Conservation (phyloP, 1,140 invertebrate genomes). For the Nymphalis io region DNA sequence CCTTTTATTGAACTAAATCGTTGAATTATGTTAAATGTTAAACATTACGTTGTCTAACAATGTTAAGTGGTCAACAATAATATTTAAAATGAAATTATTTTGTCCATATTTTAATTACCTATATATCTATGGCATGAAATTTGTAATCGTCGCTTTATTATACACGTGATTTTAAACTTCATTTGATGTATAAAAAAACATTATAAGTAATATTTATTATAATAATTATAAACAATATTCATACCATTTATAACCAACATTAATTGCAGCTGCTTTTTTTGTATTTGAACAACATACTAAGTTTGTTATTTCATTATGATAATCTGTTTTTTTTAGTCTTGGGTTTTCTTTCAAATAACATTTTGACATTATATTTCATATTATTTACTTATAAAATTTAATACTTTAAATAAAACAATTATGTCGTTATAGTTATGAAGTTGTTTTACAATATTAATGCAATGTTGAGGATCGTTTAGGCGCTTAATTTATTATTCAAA, state of each 20-base stretch:
- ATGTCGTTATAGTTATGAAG: conserved; percentile 2
- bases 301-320: too few relatives aligned
- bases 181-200: not conserved
- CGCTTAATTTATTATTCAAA: conserved; percentile 12
- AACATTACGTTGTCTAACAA: not conserved
- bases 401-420: not conserved
- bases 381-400: not conserved
- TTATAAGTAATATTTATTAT: not conserved
- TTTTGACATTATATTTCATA: too few relatives aligned
- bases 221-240: not conserved
- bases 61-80: not conserved
- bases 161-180: not conserved
- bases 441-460: conserved; percentile 12
- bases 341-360: too few relatives aligned
- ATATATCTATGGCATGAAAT: not conserved
- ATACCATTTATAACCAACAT: not conserved
- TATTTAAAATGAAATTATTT: not conserved
- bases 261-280: not conserved
- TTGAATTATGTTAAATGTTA: too few relatives aligned
- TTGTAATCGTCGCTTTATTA: not conserved
- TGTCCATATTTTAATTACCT: not conserved
- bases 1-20: too few relatives aligned
- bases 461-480: not conserved
- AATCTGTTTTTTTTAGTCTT: too few relatives aligned
- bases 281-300: not conserved